These are phyloP conservation scores for Drosophila falleni DNA, from an alignment of 2,888 invertebrate species.

Conservation along the genomic window DNA sequence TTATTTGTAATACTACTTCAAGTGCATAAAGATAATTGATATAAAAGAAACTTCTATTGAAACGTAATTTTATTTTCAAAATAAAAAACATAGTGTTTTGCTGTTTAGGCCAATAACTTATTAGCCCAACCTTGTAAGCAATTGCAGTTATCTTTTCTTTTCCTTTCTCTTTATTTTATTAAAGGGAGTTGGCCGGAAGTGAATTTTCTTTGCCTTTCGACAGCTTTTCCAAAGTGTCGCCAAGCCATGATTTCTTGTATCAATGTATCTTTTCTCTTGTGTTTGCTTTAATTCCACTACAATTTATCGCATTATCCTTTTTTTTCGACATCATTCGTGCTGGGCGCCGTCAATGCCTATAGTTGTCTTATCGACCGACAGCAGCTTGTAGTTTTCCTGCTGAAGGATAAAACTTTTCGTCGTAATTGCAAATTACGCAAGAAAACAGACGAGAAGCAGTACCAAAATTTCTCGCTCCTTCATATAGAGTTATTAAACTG, in stretches of 20 bases:
- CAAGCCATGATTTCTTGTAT: slow-evolving; percentile 29
- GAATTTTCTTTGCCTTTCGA: slow-evolving; percentile 10
- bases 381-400: slow-evolving; percentile 25
- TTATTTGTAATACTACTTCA: too few relatives aligned
- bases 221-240: slow-evolving; percentile 7
- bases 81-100: neutral
- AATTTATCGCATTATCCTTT: slow-evolving; percentile 47
- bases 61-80: too few relatives aligned
- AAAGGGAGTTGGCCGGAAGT: slow-evolving; percentile 25
- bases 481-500: slow-evolving; percentile 61
- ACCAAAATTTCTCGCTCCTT: slow-evolving; percentile 13
- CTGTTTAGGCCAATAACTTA: neutral
- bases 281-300: slow-evolving; percentile 38
- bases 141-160: slow-evolving; percentile 67
- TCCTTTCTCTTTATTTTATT: slow-evolving; percentile 32
- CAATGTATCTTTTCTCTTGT: slow-evolving; percentile 10
- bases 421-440: slow-evolving; percentile 74
- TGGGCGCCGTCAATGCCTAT: slow-evolving; percentile 3
- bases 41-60: too few relatives aligned
- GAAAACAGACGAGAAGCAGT: slow-evolving; percentile 23
- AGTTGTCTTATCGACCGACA: slow-evolving; percentile 56
- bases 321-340: slow-evolving; percentile 1
- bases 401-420: slow-evolving; percentile 41
- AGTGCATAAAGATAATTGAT: too few relatives aligned
- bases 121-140: slow-evolving; percentile 10